Percentiles rank a stretch among this genome's conserved stretches.
phyloP scores from a whole-genome alignment of 2,888 invertebrate genomes.

The Pachliopta kotzebuea region DNA sequence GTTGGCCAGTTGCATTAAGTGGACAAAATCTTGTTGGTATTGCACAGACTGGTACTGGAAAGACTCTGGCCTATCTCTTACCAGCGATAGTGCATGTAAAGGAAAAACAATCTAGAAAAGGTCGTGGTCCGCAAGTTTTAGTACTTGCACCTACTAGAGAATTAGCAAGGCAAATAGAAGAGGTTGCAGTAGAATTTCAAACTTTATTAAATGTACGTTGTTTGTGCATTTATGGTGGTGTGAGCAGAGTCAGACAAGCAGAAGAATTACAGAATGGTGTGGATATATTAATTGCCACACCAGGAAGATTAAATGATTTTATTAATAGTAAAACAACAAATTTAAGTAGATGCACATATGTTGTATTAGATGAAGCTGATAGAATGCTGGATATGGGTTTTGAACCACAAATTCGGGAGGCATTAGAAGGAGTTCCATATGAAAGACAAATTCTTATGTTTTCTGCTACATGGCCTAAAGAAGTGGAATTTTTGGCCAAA shows the following conservation, averaged over 20 bases:
- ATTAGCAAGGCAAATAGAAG: conserved; percentile 88
- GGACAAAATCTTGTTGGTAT: conserved; percentile 92
- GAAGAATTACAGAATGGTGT: conserved; percentile 85
- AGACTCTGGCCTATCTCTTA: conserved; percentile 87
- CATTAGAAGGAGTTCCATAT: conserved; percentile 93
- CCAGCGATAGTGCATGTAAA: conserved; percentile 93
- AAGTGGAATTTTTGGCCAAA: conserved; percentile 93
- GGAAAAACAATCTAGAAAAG: conserved; percentile 84
- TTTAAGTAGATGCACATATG: conserved; percentile 87
- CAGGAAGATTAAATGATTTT: conserved; percentile 92
- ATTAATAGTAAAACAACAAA: conserved; percentile 86
- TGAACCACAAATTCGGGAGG: conserved; percentile 96
- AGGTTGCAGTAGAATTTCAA: conserved; percentile 89
- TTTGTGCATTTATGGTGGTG: conserved; percentile 93
- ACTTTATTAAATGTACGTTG: conserved; percentile 85
- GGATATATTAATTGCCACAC: conserved; percentile 93
- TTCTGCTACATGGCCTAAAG: conserved; percentile 99
- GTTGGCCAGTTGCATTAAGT: conserved; percentile 91
- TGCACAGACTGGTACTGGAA: conserved; percentile 90
- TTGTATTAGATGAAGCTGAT: conserved; percentile 94
- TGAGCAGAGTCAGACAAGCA: conserved; percentile 85
- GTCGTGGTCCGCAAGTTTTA: conserved; percentile 90
- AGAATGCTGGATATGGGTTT: conserved; percentile 99
- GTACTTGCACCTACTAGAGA: conserved; percentile 90
- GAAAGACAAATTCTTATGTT: conserved; percentile 98